A percentile compares a stretch with the other conserved stretches of the same genome.
Evolutionary conservation across 2,113 vertebrate genomes (phyloP).

Genomic region (Laterallus jamaicensis): DNA sequence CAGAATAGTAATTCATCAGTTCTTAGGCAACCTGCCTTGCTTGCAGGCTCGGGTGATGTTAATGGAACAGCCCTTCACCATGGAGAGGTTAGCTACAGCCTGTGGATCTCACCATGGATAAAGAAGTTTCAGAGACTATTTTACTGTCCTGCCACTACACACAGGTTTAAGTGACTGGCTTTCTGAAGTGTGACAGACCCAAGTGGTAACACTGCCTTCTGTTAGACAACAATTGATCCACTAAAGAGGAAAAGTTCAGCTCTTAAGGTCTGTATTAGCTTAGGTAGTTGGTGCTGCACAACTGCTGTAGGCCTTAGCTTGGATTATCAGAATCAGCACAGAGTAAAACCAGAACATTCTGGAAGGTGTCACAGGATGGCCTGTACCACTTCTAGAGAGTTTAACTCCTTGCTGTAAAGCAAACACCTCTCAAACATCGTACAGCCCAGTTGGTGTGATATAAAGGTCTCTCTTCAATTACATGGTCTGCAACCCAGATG

Average conservation of each 20-base stretch:
- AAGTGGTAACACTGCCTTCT: neutral
- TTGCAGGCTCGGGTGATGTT: neutral
- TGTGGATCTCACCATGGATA: neutral
- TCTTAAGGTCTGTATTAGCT: neutral
- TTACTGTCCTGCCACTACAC: neutral
- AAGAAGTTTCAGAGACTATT: neutral
- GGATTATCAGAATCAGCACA: neutral
- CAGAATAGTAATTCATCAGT: neutral
- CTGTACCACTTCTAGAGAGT: neutral
- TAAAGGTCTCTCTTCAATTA: neutral
- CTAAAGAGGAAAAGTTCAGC: neutral
- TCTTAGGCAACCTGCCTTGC: neutral
- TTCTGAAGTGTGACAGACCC: neutral
- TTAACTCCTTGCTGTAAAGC: neutral
- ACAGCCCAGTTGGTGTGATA: rapidly evolving
- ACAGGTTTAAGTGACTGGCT: neutral
- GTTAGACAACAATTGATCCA: neutral
- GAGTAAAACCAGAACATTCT: neutral
- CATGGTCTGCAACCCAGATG: neutral
- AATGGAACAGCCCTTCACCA: neutral
- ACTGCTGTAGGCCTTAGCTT: neutral
- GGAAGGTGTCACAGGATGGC: neutral
- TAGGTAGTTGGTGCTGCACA: neutral
- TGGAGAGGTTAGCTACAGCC: neutral
- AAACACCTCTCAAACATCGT: neutral